A percentile compares a stretch with the other conserved stretches of the same genome.
Conservation (phyloP, 1,140 invertebrate genomes). For the Euwallacea fornicatus region DNA sequence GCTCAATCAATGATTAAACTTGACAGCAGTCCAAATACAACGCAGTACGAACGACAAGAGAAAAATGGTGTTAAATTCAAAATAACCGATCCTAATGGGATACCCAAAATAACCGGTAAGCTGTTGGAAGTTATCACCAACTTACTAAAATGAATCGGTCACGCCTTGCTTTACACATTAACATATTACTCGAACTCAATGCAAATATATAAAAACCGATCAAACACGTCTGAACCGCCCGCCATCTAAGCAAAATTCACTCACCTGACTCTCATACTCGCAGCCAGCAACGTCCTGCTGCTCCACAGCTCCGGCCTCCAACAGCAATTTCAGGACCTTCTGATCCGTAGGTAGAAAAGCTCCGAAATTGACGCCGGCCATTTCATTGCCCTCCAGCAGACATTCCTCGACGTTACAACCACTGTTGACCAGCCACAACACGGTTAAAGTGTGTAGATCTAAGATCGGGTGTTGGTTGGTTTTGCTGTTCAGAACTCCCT, state of each 20-base stretch:
- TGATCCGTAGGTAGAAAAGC: constrained; percentile 61
- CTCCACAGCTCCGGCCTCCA: constrained; percentile 67
- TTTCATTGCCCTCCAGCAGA: constrained; percentile 59
- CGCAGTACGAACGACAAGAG: no score
- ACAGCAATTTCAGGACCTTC: constrained; percentile 64
- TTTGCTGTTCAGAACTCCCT: constrained; percentile 16
- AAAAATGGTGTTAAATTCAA: no score
- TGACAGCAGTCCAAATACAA: no score
- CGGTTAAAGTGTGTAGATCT: constrained; percentile 65
- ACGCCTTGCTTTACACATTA: neutral
- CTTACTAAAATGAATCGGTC: neutral
- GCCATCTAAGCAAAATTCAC: constrained; percentile 1
- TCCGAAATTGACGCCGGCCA: constrained; percentile 54
- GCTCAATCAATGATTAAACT: no score
- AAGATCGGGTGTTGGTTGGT: constrained; percentile 47
- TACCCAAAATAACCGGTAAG: neutral
- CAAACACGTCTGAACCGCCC: neutral
- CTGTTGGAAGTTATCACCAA: neutral
- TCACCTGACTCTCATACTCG: constrained; percentile 54
- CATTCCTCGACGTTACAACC: constrained; percentile 68
- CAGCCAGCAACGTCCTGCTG: constrained; percentile 57
- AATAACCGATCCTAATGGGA: no score
- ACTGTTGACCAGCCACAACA: constrained; percentile 69
- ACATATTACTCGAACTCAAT: neutral
- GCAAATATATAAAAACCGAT: neutral